These are phyloP conservation scores for Halocaridina rubra DNA, from an alignment of 2,888 invertebrate species.

Conservation along the genomic window DNA sequence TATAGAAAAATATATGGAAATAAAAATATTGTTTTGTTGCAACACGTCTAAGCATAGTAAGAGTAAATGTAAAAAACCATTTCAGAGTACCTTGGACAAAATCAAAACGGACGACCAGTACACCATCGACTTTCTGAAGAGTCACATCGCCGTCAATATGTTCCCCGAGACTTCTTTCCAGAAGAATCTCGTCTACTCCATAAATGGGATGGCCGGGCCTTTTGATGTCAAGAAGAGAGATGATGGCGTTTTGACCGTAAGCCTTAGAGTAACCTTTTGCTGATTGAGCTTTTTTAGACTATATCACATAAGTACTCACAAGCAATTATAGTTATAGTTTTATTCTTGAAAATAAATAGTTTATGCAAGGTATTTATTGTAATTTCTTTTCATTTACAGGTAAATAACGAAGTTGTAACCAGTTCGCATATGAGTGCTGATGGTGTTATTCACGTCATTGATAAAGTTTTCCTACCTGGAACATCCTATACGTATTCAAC, in stretches of 20 bases:
- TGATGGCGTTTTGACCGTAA: constrained; percentile 61
- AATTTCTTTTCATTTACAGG: constrained; percentile 12
- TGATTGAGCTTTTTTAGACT: too few species aligned
- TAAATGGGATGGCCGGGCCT: constrained; percentile 67
- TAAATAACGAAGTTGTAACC: constrained; percentile 38
- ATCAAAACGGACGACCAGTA: constrained; percentile 16
- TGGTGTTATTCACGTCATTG: constrained; percentile 59
- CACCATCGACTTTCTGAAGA: constrained; percentile 68
- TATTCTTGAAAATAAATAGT: too few species aligned
- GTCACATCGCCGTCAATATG: constrained; percentile 70
- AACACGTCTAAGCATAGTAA: too few species aligned
- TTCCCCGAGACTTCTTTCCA: constrained; percentile 70
- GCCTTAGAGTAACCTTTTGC: too few species aligned
- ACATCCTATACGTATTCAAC: constrained; percentile 7
- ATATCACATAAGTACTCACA: too few species aligned
- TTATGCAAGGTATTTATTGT: too few species aligned
- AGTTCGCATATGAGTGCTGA: constrained; percentile 60
- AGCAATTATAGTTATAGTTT: too few species aligned
- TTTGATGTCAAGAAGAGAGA: constrained; percentile 68
- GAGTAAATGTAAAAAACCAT: too few species aligned
- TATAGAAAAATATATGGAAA: too few species aligned
- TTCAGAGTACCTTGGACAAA: constrained; percentile 5
- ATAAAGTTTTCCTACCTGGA: constrained; percentile 47
- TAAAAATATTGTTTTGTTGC: too few species aligned
- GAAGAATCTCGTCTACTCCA: constrained; percentile 67